Evolutionary conservation across 2,113 vertebrate genomes (phyloP).

Genomic region (Pungitius pungitius): DNA sequence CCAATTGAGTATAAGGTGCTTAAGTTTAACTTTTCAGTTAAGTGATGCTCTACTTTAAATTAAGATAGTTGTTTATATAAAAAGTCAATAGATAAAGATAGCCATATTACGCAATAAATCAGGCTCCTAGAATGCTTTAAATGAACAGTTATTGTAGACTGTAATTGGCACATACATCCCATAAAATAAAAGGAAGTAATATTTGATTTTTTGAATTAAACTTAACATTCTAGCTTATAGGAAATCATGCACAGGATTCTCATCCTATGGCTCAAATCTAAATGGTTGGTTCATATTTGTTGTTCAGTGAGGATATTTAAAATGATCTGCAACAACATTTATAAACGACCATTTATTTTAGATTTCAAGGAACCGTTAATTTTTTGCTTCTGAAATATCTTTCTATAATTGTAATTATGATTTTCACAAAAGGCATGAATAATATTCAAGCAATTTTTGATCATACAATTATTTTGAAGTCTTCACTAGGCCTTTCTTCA

Average conservation of each 20-base stretch:
- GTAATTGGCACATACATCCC: neutral
- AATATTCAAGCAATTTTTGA: neutral
- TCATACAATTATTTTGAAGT: neutral
- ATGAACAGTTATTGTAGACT: neutral
- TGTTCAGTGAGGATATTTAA: neutral
- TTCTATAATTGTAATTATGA: slow-evolving; percentile 34
- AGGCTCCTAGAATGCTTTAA: neutral
- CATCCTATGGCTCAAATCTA: neutral
- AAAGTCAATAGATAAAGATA: neutral
- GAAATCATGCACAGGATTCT: neutral
- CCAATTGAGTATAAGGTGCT: neutral
- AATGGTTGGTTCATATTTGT: neutral
- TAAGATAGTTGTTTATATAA: neutral
- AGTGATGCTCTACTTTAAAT: neutral
- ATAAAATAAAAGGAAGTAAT: neutral
- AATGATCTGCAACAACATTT: neutral
- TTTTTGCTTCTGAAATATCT: slow-evolving; percentile 12
- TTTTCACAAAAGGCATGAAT: neutral
- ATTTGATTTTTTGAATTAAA: neutral
- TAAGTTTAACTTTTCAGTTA: neutral
- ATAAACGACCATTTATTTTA: neutral
- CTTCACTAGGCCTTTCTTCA: neutral
- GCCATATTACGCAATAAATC: neutral
- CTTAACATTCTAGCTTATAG: neutral
- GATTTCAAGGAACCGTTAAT: neutral